Evolutionary conservation across 2,113 vertebrate species (phyloP).

Genomic region (Leucoraja erinaceus): DNA sequence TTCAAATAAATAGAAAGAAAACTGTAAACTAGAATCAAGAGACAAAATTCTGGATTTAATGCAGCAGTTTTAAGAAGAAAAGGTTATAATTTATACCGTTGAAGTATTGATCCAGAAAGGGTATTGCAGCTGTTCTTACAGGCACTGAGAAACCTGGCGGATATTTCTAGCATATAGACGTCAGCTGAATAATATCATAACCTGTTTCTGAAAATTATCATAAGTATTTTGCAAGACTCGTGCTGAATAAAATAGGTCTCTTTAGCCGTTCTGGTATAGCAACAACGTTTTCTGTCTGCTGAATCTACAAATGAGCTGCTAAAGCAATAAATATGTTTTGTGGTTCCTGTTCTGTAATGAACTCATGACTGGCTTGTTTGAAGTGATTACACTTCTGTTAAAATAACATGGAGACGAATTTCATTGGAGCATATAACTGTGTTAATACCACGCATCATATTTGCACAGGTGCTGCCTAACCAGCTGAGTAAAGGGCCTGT

Average conservation of each 20-base stretch:
- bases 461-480: no score
- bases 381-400: not conserved
- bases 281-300: not conserved
- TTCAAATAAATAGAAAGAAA: not conserved
- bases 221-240: not conserved
- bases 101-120: not conserved
- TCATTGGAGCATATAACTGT: not conserved
- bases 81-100: not conserved
- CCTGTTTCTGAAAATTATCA: not conserved
- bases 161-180: not conserved
- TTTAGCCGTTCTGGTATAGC: not conserved
- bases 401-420: not conserved
- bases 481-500: no score
- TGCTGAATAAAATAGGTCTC: no score
- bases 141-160: no score
- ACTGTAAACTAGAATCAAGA: not conserved
- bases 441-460: not conserved
- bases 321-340: not conserved
- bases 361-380: no score
- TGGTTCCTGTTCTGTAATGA: not conserved
- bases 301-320: not conserved
- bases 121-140: not conserved
- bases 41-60: not conserved
- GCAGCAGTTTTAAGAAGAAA: not conserved
- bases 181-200: not conserved